phyloP scores from a whole-genome alignment of 2,797 vertebrate genomes.

The Heterohyrax brucei region DNA sequence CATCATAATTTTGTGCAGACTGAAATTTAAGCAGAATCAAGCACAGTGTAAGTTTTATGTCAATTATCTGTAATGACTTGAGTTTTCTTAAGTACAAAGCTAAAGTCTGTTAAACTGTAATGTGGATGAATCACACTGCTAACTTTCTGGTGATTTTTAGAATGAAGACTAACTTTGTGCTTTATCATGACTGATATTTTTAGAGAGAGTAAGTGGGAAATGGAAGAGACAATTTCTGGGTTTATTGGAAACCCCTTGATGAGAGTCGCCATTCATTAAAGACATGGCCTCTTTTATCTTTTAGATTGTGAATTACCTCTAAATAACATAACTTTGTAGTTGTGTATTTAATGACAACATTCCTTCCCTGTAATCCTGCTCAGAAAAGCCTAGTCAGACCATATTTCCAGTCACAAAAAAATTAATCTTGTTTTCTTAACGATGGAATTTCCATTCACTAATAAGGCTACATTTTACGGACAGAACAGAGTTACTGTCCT shows the following conservation, averaged over 20 bases:
- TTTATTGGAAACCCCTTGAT: conserved; percentile 69
- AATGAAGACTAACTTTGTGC: conserved; percentile 82
- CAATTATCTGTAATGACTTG: conserved; percentile 82
- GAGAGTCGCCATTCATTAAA: conserved; percentile 66
- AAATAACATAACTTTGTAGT: conserved; percentile 81
- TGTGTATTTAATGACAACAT: conserved; percentile 80
- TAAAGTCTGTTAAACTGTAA: conserved; percentile 80
- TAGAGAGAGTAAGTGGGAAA: conserved; percentile 76
- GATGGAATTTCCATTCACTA: conserved; percentile 89
- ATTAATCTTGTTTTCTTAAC: conserved; percentile 88
- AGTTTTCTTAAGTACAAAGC: conserved; percentile 84
- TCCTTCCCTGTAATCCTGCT: conserved; percentile 74
- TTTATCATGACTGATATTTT: conserved; percentile 78
- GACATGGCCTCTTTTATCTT: conserved; percentile 85
- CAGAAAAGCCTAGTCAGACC: conserved; percentile 87
- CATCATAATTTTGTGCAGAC: conserved; percentile 86
- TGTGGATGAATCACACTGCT: conserved; percentile 83
- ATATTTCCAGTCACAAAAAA: conserved; percentile 83
- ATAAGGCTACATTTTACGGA: conserved; percentile 89
- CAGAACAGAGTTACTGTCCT: conserved; percentile 90
- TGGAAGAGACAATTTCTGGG: conserved; percentile 54
- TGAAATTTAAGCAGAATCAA: conserved; percentile 87
- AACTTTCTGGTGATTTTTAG: conserved; percentile 83
- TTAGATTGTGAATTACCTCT: conserved; percentile 82
- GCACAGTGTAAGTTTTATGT: conserved; percentile 89